These are phyloP conservation scores for Pseudobourletiella spinata DNA, from an alignment of 1,140 invertebrate species.

Conservation along the genomic window DNA sequence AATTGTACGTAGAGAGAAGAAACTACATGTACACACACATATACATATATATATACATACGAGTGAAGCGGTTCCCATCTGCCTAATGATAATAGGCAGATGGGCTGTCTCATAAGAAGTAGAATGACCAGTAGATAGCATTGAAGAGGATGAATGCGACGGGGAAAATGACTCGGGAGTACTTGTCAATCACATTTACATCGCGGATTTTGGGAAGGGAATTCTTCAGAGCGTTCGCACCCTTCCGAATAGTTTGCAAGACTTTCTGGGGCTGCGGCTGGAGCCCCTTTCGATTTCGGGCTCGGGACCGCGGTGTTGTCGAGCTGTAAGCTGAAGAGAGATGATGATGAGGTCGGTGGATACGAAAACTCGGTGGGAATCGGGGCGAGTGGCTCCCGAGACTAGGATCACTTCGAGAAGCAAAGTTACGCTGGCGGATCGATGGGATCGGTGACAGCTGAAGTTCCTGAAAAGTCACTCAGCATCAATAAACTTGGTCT, in stretches of 20 bases:
- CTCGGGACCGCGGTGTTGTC: conserved; percentile 46
- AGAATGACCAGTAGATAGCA: conserved; percentile 88
- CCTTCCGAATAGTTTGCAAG: conserved; percentile 63
- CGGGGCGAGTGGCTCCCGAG: conserved; percentile 46
- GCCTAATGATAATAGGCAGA: conserved; percentile 23
- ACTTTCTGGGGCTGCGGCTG: conserved; percentile 54
- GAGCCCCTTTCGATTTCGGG: background rate
- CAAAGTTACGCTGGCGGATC: conserved; percentile 46
- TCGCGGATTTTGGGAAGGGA: conserved; percentile 90
- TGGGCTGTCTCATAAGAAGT: conserved; percentile 50
- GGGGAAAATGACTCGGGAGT: conserved; percentile 88
- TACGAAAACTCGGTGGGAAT: conserved; percentile 71
- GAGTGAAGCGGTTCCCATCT: conserved; percentile 8
- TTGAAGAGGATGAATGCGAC: conserved; percentile 92
- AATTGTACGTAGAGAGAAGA: background rate
- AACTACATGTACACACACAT: too few species aligned
- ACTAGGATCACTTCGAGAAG: conserved; percentile 31
- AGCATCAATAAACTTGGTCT: background rate
- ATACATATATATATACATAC: background rate
- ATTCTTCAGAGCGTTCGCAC: conserved; percentile 65
- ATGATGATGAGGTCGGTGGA: conserved; percentile 47
- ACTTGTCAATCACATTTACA: conserved; percentile 96
- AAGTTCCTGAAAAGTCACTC: conserved; percentile 44
- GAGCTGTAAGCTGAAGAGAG: conserved; percentile 43
- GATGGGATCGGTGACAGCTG: conserved; percentile 73